These are phyloP conservation scores for Pomacea maculata DNA, from an alignment of 1,140 invertebrate species.

Conservation along the genomic window DNA sequence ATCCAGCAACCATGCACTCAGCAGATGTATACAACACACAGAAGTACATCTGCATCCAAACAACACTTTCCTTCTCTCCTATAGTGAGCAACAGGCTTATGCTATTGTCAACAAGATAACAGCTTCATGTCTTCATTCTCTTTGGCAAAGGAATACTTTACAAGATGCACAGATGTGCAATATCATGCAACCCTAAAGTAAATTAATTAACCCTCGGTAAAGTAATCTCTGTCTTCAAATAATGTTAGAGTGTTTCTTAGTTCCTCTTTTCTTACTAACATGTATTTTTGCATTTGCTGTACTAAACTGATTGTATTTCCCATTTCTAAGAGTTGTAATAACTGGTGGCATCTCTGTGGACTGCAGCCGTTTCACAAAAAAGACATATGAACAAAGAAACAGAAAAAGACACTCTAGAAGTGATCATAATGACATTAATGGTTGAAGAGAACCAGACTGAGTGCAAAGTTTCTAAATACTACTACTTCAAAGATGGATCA, in stretches of 20 bases:
- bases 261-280: not conserved
- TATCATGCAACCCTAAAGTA: not conserved
- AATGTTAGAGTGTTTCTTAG: not conserved
- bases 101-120: not conserved
- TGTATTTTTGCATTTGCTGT: too few relatives aligned
- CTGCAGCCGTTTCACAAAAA: too few relatives aligned
- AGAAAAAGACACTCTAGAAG: too few relatives aligned
- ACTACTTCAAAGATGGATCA: too few relatives aligned
- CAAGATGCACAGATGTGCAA: not conserved
- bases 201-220: too few relatives aligned
- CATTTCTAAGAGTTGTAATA: too few relatives aligned
- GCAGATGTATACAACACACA: not conserved
- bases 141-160: constrained; percentile 11
- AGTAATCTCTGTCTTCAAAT: not conserved
- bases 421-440: too few relatives aligned
- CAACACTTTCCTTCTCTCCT: not conserved
- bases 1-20: not conserved
- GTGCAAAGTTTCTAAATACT: too few relatives aligned
- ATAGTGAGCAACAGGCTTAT: not conserved
- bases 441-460: too few relatives aligned
- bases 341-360: too few relatives aligned
- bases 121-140: not conserved
- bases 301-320: too few relatives aligned
- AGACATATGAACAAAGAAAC: too few relatives aligned
- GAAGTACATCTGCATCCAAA: not conserved